Conservation (phyloP, 1,140 invertebrate species). For the Cydia fagiglandana region DNA sequence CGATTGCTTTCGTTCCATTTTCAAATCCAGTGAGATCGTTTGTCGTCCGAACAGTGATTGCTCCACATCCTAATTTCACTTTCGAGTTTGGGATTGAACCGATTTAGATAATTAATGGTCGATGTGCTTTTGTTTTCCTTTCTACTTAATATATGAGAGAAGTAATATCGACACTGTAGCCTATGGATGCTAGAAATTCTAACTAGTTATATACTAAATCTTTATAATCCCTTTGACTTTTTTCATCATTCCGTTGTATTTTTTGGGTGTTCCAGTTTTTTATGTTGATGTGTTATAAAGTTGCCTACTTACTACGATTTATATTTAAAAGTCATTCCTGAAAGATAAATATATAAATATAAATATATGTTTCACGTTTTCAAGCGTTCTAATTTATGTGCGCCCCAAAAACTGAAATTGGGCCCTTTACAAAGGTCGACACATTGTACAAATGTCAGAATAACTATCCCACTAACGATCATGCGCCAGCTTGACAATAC, state of each 20-base stretch:
- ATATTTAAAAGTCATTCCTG: not conserved
- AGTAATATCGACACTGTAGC: no score
- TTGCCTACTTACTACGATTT: not conserved
- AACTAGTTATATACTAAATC: no score
- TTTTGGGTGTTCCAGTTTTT: no score
- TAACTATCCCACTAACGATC: constrained; percentile 40
- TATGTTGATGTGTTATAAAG: no score
- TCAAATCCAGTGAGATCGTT: constrained; percentile 50
- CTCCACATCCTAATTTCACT: constrained; percentile 41
- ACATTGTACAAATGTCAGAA: constrained; percentile 36
- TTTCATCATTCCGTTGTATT: no score
- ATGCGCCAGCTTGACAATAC: constrained; percentile 52
- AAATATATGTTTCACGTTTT: not conserved
- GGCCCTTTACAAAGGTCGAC: constrained; percentile 31
- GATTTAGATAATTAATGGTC: constrained; percentile 22
- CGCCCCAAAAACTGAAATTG: constrained; percentile 19
- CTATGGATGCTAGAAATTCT: no score
- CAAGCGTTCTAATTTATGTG: not conserved
- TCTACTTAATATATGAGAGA: not conserved
- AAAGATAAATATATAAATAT: no score
- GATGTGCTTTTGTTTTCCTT: constrained; percentile 8
- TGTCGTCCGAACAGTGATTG: constrained; percentile 40
- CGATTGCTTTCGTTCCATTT: constrained; percentile 57
- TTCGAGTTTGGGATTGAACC: constrained; percentile 35
- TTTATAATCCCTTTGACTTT: no score